Evolutionary conservation across 2,113 vertebrate species (phyloP).

Genomic region (Gallinago paraguaiae): DNA sequence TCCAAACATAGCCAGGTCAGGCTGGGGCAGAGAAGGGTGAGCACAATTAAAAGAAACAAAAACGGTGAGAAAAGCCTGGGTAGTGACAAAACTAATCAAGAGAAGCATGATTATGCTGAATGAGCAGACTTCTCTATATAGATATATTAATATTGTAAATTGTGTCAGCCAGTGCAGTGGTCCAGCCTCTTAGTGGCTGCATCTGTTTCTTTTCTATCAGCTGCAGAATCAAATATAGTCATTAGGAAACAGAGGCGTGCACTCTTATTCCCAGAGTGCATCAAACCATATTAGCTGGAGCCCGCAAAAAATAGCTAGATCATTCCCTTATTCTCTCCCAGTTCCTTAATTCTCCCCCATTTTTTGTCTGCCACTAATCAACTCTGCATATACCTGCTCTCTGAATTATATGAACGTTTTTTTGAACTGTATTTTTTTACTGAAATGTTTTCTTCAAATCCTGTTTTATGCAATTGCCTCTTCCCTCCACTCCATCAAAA

Average conservation of each 20-base stretch:
- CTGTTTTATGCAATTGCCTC: neutral
- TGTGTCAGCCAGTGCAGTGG: neutral
- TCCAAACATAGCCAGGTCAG: neutral
- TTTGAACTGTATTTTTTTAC: neutral
- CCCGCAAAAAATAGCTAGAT: neutral
- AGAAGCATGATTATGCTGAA: neutral
- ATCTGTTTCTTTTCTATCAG: conserved; percentile 15
- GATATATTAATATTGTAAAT: neutral
- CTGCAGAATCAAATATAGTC: conserved; percentile 1
- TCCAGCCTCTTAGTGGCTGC: neutral
- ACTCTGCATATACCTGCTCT: neutral
- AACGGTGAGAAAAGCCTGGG: neutral
- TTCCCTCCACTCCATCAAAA: neutral
- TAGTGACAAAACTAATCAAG: neutral
- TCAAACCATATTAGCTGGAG: neutral
- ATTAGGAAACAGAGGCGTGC: neutral
- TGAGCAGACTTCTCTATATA: neutral
- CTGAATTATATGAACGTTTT: neutral
- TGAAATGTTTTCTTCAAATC: neutral
- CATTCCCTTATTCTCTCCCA: neutral
- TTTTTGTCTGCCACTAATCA: neutral
- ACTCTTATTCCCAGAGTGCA: neutral
- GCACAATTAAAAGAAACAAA: neutral
- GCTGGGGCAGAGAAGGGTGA: neutral
- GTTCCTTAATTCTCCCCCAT: neutral